These are phyloP conservation scores for Tenodera sinensis DNA, from an alignment of 2,888 invertebrate genomes.

Conservation along the genomic window DNA sequence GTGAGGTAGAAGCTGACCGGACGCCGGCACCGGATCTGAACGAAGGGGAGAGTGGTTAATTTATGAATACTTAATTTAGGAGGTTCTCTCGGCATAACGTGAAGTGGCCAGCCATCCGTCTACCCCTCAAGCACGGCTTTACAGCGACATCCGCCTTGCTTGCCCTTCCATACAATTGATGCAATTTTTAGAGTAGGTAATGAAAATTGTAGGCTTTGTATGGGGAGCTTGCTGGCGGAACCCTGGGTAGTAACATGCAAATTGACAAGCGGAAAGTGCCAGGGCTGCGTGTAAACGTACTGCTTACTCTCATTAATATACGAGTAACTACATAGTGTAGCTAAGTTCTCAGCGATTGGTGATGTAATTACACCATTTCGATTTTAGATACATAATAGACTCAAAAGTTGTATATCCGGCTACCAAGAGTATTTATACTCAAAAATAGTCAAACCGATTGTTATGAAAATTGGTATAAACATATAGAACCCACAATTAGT, in stretches of 20 bases:
- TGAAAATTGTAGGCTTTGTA: background rate
- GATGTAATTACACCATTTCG: no score
- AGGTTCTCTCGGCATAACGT: background rate
- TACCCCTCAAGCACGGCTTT: background rate
- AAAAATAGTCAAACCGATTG: no score
- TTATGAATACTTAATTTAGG: slow-evolving; percentile 17
- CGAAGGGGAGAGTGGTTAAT: slow-evolving; percentile 2
- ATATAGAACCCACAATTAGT: no score
- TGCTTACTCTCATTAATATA: background rate
- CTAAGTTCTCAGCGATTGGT: no score
- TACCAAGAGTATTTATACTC: no score
- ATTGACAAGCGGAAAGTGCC: background rate
- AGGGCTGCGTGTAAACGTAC: background rate
- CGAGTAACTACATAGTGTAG: no score
- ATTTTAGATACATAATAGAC: no score
- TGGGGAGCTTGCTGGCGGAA: background rate
- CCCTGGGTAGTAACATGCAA: background rate
- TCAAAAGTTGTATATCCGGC: no score
- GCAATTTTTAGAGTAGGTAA: background rate
- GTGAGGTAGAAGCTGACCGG: slow-evolving; percentile 7
- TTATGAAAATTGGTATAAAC: no score
- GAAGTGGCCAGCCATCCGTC: background rate
- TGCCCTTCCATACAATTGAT: background rate
- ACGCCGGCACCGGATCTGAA: background rate
- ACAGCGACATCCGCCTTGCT: background rate